Evolutionary conservation across 2,797 vertebrate genomes (phyloP).

Genomic region (Hephaestus fuliginosus): DNA sequence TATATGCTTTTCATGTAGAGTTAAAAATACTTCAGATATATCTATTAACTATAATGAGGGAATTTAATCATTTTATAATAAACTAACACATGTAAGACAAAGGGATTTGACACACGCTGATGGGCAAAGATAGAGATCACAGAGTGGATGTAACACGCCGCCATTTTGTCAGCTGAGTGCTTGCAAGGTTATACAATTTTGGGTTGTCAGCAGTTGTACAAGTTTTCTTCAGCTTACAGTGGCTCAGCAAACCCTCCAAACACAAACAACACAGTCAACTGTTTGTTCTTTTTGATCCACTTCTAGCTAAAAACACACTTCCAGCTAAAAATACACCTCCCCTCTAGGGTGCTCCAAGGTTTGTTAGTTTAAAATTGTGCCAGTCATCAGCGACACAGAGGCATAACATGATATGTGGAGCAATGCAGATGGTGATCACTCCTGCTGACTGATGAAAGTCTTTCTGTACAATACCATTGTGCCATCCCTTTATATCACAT

Average conservation of each 20-base stretch:
- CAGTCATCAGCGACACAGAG: not conserved
- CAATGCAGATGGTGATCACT: not conserved
- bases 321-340: not conserved
- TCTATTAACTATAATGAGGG: not conserved
- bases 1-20: not conserved
- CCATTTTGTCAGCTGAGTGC: slow-evolving; percentile 29
- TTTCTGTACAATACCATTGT: not conserved
- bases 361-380: not conserved
- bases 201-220: slow-evolving; percentile 22
- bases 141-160: not conserved
- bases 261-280: not conserved
- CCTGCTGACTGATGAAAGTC: not conserved
- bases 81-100: not conserved
- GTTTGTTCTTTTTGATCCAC: not conserved
- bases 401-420: not conserved
- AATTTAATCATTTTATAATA: not conserved
- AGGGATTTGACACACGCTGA: not conserved
- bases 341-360: not conserved
- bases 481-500: not conserved
- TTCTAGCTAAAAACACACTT: not conserved
- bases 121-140: not conserved
- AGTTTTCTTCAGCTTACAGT: not conserved
- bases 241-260: not conserved
- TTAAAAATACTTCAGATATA: not conserved
- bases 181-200: slow-evolving; percentile 41